Evolutionary conservation across 1,140 invertebrate genomes (phyloP), one percentile per base, ranked within the genome.

Genomic region (Drosophila tropicalis): DNA sequence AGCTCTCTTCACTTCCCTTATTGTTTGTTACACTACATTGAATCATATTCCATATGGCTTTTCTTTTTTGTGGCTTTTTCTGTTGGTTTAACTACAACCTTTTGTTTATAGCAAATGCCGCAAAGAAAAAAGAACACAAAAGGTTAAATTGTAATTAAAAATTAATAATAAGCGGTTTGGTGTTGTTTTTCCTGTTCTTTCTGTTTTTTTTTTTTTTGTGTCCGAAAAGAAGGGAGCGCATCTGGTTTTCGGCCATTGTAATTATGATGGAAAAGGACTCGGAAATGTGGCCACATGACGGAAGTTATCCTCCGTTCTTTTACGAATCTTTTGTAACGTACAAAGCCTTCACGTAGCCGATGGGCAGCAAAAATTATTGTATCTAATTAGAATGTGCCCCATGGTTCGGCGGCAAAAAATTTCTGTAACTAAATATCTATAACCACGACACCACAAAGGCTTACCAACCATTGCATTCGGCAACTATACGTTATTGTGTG

Each of bases 111-210:
- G 44, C 17, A 47, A 47, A 47, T 47, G 44, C 44, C 17, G 10
- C 10, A 39, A 39, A 39, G 12, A 39, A 39, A 5, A 39, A 39
- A 3, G 12, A 12, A 19, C 44, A 47, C 17, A 82, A 65, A 57
- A 68, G 67, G 57, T 67, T 57, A 79, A 68, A 72, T 69, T 71
- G 54, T 85, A 82, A 86, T 86, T 87, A 87, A 72, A 86, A 82
- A 82, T 87, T 86, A 79, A 86, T 86, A 79, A 79, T 62, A 64
- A 66, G 61, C 72, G 60, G 66, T 55, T 55, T 51, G 32, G 44
- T 58, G 54, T 58, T 36, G 32, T 29, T 32, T 17, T n/a, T 47
- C 15, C 39, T 17, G 44, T 51, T 22, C 10, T 22, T 44, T 13
- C n/a, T 15, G n/a, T n/a, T 29, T 41, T 67, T 39, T 39, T 39